These are phyloP conservation scores for Gastrophysa polygoni DNA, from an alignment of 2,888 invertebrate species.

Conservation along the genomic window DNA sequence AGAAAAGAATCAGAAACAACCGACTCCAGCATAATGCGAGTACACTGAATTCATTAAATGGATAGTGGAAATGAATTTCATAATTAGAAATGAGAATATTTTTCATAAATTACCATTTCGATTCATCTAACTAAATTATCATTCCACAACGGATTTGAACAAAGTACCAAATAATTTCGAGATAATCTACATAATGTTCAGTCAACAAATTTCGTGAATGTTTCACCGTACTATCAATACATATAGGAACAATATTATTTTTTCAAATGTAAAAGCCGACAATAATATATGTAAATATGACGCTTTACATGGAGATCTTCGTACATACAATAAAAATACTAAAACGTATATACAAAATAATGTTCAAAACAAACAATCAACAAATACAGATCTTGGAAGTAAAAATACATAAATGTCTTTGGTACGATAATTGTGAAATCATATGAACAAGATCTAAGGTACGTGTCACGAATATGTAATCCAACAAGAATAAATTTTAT, in stretches of 20 bases:
- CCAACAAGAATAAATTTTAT: too few species aligned
- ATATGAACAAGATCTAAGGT: slow-evolving; percentile 3
- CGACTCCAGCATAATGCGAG: background rate
- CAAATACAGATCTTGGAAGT: slow-evolving; percentile 17
- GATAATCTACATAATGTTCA: background rate
- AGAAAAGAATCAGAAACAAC: background rate
- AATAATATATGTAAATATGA: slow-evolving; percentile 7
- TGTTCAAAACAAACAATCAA: slow-evolving; percentile 48
- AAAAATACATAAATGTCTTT: slow-evolving; percentile 43
- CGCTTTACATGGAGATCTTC: slow-evolving; percentile 27
- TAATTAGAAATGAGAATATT: too few species aligned
- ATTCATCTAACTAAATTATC: background rate
- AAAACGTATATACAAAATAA: slow-evolving; percentile 56
- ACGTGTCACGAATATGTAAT: background rate
- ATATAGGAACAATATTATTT: slow-evolving; percentile 25
- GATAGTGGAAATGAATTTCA: background rate
- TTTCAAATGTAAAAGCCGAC: slow-evolving; percentile 20
- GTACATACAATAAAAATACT: slow-evolving; percentile 45
- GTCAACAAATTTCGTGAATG: background rate
- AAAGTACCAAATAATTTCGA: background rate
- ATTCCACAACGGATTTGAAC: background rate
- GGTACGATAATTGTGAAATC: slow-evolving; percentile 38
- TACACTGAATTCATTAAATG: background rate
- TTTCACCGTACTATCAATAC: slow-evolving; percentile 3
- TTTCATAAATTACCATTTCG: background rate